A percentile compares a stretch with the other conserved stretches of the same genome.
Conservation (phyloP, 2,113 vertebrate genomes). For the Synchiropus splendidus region DNA sequence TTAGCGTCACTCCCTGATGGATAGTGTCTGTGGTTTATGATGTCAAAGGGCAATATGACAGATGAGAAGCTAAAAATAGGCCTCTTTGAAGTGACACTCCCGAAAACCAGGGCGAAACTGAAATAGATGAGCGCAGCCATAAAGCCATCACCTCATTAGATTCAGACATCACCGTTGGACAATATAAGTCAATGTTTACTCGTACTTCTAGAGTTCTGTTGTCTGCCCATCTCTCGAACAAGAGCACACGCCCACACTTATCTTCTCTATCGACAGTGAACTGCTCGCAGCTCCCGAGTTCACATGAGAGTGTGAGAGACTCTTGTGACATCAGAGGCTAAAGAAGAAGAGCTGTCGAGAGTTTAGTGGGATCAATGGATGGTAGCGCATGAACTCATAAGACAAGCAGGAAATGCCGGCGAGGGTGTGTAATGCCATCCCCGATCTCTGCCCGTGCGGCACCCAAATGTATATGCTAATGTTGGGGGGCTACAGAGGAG, state of each 20-base stretch:
- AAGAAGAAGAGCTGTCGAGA: slow-evolving; percentile 33
- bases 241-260: slow-evolving; percentile 29
- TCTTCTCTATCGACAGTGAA: slow-evolving; percentile 43
- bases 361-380: slow-evolving; percentile 50
- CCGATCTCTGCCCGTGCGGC: slow-evolving; percentile 43
- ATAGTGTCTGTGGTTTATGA: slow-evolving; percentile 13
- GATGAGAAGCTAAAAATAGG: slow-evolving; percentile 30
- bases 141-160: no score
- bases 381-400: slow-evolving; percentile 46
- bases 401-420: slow-evolving; percentile 63
- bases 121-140: no score
- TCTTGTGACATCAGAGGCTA: slow-evolving; percentile 44
- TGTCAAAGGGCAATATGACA: slow-evolving; percentile 24
- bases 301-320: slow-evolving; percentile 19
- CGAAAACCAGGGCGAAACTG: no score
- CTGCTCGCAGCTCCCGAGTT: slow-evolving; percentile 11
- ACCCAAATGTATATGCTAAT: slow-evolving; percentile 35
- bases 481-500: slow-evolving; percentile 22
- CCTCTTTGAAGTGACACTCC: background rate
- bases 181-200: no score
- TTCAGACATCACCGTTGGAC: no score
- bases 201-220: no score
- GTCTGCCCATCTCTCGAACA: no score
- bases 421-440: slow-evolving; percentile 63
- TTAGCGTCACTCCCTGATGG: slow-evolving; percentile 8